A percentile compares a stretch with the other conserved stretches of the same genome.
Conservation (phyloP, 2,888 invertebrate genomes). For the Mesoligia furuncula region DNA sequence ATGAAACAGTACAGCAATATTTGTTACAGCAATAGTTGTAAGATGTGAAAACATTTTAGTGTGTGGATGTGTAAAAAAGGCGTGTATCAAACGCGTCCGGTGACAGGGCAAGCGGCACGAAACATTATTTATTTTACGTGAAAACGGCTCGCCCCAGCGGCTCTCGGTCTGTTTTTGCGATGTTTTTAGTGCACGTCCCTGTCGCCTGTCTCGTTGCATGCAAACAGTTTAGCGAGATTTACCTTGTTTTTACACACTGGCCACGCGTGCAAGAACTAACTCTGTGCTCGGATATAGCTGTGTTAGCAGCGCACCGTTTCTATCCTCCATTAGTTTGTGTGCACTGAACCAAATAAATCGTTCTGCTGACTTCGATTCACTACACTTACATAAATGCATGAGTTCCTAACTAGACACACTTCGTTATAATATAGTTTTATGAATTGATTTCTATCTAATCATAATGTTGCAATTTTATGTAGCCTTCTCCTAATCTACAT, state of each 20-base stretch:
- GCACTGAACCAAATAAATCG: conserved; percentile 21
- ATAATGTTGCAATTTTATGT: conserved; percentile 27
- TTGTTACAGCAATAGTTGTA: conserved; percentile 42
- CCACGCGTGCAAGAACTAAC: conserved; percentile 57
- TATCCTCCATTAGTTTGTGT: conserved; percentile 16
- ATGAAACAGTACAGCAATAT: background rate
- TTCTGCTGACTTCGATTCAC: conserved; percentile 1
- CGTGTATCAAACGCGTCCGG: conserved; percentile 72
- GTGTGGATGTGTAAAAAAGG: conserved; percentile 71
- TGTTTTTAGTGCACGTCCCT: conserved; percentile 78
- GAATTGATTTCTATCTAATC: background rate
- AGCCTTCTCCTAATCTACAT: conserved; percentile 26
- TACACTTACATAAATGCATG: background rate
- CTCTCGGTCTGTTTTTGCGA: conserved; percentile 73
- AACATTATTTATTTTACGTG: conserved; percentile 88
- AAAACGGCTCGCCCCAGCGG: conserved; percentile 67
- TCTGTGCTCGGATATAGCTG: conserved; percentile 13
- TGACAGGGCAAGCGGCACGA: conserved; percentile 80
- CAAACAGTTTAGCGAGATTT: conserved; percentile 86
- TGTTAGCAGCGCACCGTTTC: conserved; percentile 13
- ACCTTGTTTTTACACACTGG: conserved; percentile 70
- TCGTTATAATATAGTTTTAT: conserved; percentile 3
- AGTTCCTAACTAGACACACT: background rate
- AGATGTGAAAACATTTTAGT: conserved; percentile 70
- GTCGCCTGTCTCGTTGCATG: conserved; percentile 75